Evolutionary conservation across 2,888 invertebrate species (phyloP), one percentile per base, ranked within the genome.

Genomic region (Tenthredo amoena): DNA sequence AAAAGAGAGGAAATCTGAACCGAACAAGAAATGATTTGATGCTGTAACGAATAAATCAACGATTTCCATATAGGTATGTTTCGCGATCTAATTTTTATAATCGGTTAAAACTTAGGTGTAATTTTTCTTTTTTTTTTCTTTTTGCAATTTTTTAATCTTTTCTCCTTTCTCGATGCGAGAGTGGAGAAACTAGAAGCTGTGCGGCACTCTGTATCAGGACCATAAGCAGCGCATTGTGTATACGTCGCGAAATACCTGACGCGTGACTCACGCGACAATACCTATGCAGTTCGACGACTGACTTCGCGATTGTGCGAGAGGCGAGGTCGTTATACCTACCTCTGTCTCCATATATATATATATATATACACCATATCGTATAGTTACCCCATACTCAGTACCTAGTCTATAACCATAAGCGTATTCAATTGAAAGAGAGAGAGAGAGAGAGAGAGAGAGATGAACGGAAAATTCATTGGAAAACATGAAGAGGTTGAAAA

Each of bases 201-300:
- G 68, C 31, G 31, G 12, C 31, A 18, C 31, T 31, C 31, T 68
- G 71, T 71, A 31, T 31, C 34, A 5, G 37, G 71, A 71, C 15
- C 55, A 55, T 55, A 55, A 55, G 55, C 55, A 55, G 55, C 55
- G 43, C 18, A 68, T 68, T 68, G 26, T 68, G 34, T 68, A 31
- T 31, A 43, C 40, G 72, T 90, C 89, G 88, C 88, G 89, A 89
- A 89, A 90, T 89, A 88, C 89, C 87, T 88, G 89, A 89, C 72
- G 85, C 86, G 85, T 85, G 87, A 87, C 86, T 88, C 77, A 86
- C 85, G 62, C 68, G 74, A 77, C 77, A 77, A 77, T 77, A 74
- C 85, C 85, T 74, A 81, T 74, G 72, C 72, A 85, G 85, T 85
- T 83, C 74, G 62, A 71, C 68, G 55, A 76, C 77, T 62, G 26